These are phyloP conservation scores for Tachysurus fulvidraco DNA, from an alignment of 2,113 vertebrate species.

Conservation along the genomic window DNA sequence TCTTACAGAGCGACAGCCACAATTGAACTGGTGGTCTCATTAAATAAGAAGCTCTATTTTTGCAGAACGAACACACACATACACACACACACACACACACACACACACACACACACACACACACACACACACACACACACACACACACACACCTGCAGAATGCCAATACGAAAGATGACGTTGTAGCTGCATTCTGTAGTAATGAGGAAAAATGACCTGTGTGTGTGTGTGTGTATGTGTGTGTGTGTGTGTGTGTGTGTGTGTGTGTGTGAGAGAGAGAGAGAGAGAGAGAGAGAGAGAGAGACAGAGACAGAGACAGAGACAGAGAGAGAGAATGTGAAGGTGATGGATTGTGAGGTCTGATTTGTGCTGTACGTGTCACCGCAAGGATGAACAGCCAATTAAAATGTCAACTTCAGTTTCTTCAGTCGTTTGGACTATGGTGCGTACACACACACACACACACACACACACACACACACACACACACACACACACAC, in stretches of 20 bases:
- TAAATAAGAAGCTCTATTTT: constrained; percentile 34
- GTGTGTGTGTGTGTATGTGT: not conserved
- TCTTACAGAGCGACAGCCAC: constrained; percentile 12
- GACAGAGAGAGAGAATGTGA: not conserved
- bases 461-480: constrained; percentile 12
- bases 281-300: not conserved
- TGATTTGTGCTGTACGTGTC: constrained; percentile 44
- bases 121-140: constrained; percentile 29
- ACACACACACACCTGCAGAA: not conserved
- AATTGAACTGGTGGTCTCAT: constrained; percentile 32
- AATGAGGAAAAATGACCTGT: constrained; percentile 1
- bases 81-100: constrained; percentile 28
- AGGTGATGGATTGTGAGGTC: constrained; percentile 41
- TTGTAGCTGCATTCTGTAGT: not conserved
- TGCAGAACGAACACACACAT: not conserved
- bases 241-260: constrained; percentile 13
- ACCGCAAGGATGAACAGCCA: constrained; percentile 43
- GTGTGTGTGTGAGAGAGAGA: not conserved
- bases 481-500: constrained; percentile 9
- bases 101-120: not conserved
- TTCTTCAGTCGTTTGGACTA: constrained; percentile 37
- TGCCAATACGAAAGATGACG: not conserved
- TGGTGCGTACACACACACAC: constrained; percentile 4
- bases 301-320: constrained; percentile 1
- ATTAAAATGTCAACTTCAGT: constrained; percentile 45